These are phyloP conservation scores for Copidosoma floridanum DNA, from an alignment of 1,140 invertebrate species.

Conservation along the genomic window DNA sequence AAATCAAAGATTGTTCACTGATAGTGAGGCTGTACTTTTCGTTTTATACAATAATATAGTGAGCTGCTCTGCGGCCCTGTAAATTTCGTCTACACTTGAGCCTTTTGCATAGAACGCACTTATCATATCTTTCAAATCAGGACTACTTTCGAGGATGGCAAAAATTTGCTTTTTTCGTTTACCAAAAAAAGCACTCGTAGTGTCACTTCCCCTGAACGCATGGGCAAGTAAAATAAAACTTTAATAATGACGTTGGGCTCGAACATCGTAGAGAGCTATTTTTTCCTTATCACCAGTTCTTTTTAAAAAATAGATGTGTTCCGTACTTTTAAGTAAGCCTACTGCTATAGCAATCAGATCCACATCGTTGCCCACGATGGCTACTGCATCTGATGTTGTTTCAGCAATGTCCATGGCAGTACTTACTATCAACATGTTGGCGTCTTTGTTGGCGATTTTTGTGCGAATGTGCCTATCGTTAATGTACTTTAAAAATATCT, in stretches of 20 bases:
- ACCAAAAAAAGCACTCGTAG: slow-evolving; percentile 13
- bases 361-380: slow-evolving; percentile 22
- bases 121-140: background rate
- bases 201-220: slow-evolving; percentile 25
- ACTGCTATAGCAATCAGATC: slow-evolving; percentile 25
- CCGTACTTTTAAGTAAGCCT: background rate
- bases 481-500: slow-evolving; percentile 5
- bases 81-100: background rate
- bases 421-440: slow-evolving; percentile 7
- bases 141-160: slow-evolving; percentile 4
- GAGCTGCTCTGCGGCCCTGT: background rate
- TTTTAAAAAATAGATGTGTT: slow-evolving; percentile 18
- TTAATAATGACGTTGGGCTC: background rate
- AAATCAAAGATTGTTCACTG: slow-evolving; percentile 3
- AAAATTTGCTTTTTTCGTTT: slow-evolving; percentile 24
- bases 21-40: background rate
- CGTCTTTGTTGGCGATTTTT: slow-evolving; percentile 12
- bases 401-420: slow-evolving; percentile 11
- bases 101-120: background rate
- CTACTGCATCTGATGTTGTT: background rate
- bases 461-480: background rate
- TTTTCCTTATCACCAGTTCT: background rate
- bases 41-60: background rate
- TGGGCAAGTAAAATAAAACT: slow-evolving; percentile 26
- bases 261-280: slow-evolving; percentile 4